Percentiles rank a stretch among this genome's conserved stretches.
phyloP scores from a whole-genome alignment of 2,888 invertebrate species.

The Acleris literana region DNA sequence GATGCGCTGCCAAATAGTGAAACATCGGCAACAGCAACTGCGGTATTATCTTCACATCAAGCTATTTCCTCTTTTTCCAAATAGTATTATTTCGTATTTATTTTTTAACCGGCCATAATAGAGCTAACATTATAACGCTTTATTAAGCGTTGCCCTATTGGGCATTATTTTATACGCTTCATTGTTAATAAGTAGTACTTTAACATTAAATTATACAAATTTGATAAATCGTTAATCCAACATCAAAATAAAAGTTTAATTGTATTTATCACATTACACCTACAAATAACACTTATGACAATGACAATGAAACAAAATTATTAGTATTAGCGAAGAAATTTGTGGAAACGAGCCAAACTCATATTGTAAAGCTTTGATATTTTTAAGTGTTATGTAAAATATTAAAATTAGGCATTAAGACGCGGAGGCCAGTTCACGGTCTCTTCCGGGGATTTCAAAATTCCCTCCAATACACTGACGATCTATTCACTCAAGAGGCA shows the following conservation, averaged over 20 bases:
- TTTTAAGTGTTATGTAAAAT: slow-evolving; percentile 32
- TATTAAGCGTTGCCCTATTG: too few species aligned
- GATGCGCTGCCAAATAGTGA: slow-evolving; percentile 70
- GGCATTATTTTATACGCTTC: too few species aligned
- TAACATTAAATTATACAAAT: too few species aligned
- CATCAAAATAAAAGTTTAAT: too few species aligned
- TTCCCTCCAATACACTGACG: neutral
- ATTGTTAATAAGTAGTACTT: too few species aligned
- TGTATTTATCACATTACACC: too few species aligned
- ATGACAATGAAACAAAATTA: slow-evolving; percentile 15
- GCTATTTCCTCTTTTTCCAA: neutral
- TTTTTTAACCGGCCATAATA: neutral
- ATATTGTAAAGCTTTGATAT: slow-evolving; percentile 23
- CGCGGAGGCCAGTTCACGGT: neutral
- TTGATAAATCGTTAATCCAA: too few species aligned
- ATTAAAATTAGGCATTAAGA: slow-evolving; percentile 15
- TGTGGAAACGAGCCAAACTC: slow-evolving; percentile 35
- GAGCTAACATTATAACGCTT: neutral
- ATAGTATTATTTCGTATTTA: neutral
- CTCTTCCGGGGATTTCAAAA: neutral
- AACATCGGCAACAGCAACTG: slow-evolving; percentile 4
- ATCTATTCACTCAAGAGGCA: neutral
- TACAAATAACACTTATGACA: neutral
- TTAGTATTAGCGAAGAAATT: slow-evolving; percentile 21
- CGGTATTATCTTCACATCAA: neutral